Base-by-base conservation (phyloP, 30 jellyfish, hydroid and myxozoan genomes). In the Aurelia aurita region DNA sequence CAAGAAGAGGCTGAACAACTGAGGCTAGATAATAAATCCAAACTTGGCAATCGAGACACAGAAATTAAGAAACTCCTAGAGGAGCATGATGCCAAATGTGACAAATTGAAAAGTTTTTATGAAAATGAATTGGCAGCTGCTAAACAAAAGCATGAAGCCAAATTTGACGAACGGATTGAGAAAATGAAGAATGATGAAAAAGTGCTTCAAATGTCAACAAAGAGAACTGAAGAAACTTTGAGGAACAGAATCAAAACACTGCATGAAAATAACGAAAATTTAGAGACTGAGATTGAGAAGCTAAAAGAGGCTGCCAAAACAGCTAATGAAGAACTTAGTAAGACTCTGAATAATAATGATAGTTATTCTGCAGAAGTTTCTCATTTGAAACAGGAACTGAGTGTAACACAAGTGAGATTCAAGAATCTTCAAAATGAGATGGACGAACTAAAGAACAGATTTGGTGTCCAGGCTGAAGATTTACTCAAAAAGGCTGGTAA, bases 121-220 rank as follows among this genome's bases (percentile, higher is more conserved):
- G 92, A 92, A 66, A 92, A 76, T 39, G 97, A 92, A 82, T 55
- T 85, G 28, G 67, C 67, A 76, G 89, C 82, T 21, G 85, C 82
- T 3, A 87, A 68, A 31, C 44, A 59, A 66, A 80, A 86, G 55
- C 85, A 87, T 54, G 91, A 79, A 34, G 58, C 67, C 0, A 82
- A 46, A 27, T 26, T 47, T 18, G 58, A 58, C 2, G 90, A 87
- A 8, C 13, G 22, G 77, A 53, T 55, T 39, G 90, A 77, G 59
- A 77, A 87, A 55, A 20, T 74, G 69, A 77, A 67, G 39, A 87
- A 69, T 69, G 85, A 85, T 27, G 88, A 54, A 44, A 85, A 73
- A 55, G 23, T 73, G 3, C 34, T 22, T 21, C 81, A 85, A 72
- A 57, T 57, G 32, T 61, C 89, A 13, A 31, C 64, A 69, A 66